Percentiles rank a stretch among this genome's conserved stretches.
phyloP scores from a whole-genome alignment of 1,140 invertebrate species.

The Drosophila rufa region DNA sequence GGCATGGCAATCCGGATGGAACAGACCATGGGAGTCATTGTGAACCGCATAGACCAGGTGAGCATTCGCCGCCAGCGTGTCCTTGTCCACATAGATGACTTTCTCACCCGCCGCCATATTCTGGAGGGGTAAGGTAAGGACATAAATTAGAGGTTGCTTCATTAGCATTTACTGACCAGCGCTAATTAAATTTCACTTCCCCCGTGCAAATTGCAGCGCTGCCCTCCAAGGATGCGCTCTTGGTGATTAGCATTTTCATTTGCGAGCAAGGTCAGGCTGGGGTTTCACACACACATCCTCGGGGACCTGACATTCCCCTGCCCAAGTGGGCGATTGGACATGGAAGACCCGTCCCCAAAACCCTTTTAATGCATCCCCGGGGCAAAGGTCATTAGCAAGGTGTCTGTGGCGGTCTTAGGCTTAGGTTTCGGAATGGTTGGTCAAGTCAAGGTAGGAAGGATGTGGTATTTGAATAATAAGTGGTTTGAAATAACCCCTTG shows the following conservation, averaged over 20 bases:
- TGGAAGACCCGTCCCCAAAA: conserved; percentile 1
- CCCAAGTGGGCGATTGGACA: background rate
- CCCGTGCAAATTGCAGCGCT: conserved; percentile 39
- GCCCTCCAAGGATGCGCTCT: conserved; percentile 59
- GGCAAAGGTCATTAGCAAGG: conserved; percentile 27
- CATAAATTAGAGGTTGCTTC: conserved; percentile 36
- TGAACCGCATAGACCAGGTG: conserved; percentile 70
- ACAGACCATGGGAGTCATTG: conserved; percentile 62
- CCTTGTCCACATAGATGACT: conserved; percentile 81
- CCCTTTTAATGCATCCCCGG: conserved; percentile 34
- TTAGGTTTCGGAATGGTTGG: background rate
- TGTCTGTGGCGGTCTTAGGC: conserved; percentile 10
- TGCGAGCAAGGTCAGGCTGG: conserved; percentile 65
- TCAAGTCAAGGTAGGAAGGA: conserved; percentile 26
- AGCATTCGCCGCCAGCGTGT: conserved; percentile 71
- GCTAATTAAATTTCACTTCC: conserved; percentile 62
- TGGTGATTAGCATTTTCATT: conserved; percentile 61
- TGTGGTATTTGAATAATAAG: conserved; percentile 10
- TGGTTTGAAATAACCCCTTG: background rate
- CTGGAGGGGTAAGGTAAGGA: conserved; percentile 31
- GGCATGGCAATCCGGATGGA: conserved; percentile 71
- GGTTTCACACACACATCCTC: conserved; percentile 18
- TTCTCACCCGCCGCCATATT: conserved; percentile 69
- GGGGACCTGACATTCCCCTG: conserved; percentile 63
- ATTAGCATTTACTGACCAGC: conserved; percentile 76